These are phyloP conservation scores for Petrolisthes manimaculis DNA, from an alignment of 2,888 invertebrate genomes.

Conservation along the genomic window DNA sequence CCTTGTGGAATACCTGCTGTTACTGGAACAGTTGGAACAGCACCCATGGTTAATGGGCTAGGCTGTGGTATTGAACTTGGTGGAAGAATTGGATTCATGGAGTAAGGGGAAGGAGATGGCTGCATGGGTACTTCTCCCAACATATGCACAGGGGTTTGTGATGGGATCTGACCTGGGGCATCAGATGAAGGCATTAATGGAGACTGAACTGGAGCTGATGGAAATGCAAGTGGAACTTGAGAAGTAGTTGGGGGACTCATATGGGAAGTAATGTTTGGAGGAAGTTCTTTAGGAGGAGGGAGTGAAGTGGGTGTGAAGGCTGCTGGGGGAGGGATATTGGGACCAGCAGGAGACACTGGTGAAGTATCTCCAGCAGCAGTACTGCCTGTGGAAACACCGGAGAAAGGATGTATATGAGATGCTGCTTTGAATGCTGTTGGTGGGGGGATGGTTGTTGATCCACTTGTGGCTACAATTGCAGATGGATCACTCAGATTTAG, in stretches of 20 bases:
- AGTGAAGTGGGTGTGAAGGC: constrained; percentile 68
- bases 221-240: neutral
- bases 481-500: constrained; percentile 30
- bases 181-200: constrained; percentile 18
- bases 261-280: constrained; percentile 54
- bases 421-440: constrained; percentile 47
- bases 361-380: constrained; percentile 30
- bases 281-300: constrained; percentile 75
- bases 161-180: constrained; percentile 76
- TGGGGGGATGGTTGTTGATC: constrained; percentile 43
- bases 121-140: constrained; percentile 40
- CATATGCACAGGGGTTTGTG: constrained; percentile 68
- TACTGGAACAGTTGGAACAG: constrained; percentile 54
- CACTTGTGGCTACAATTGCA: constrained; percentile 25
- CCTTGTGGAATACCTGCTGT: constrained; percentile 5
- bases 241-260: neutral
- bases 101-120: neutral
- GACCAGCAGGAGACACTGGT: constrained; percentile 33
- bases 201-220: constrained; percentile 24
- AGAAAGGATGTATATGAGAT: constrained; percentile 35
- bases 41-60: constrained; percentile 61
- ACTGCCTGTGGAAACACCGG: constrained; percentile 40
- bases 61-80: constrained; percentile 21
- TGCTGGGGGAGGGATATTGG: constrained; percentile 43
- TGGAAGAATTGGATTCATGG: constrained; percentile 22